A percentile compares a stretch with the other conserved stretches of the same genome.
Conservation (phyloP, 2,113 vertebrate genomes). For the Pelecanus crispus region DNA sequence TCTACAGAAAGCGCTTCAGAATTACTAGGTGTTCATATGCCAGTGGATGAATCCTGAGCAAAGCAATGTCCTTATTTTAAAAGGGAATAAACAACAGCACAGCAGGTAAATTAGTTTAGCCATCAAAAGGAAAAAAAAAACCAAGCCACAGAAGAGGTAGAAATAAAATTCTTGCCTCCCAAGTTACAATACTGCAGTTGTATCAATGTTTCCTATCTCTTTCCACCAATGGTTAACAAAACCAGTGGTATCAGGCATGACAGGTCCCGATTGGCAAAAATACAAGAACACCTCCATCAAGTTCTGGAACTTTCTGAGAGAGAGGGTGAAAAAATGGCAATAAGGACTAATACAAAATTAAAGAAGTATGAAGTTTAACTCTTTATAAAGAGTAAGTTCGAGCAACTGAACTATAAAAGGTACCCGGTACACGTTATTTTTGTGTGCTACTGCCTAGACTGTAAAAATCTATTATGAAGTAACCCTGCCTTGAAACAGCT, state of each 20-base stretch:
- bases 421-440: accelerated
- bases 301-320: not conserved
- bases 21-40: not conserved
- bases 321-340: not conserved
- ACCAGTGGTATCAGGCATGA: accelerated
- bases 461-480: not conserved
- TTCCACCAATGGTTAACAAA: not conserved
- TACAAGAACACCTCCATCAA: not conserved
- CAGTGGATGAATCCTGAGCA: not conserved
- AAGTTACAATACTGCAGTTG: not conserved
- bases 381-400: not conserved
- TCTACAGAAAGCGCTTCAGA: not conserved
- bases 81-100: not conserved
- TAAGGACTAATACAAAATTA: not conserved
- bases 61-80: not conserved
- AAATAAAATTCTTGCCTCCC: not conserved
- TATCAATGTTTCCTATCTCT: not conserved
- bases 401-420: not conserved
- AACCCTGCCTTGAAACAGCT: not conserved
- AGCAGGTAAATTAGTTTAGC: not conserved
- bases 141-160: not conserved
- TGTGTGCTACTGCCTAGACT: not conserved
- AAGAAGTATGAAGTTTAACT: not conserved
- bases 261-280: not conserved
- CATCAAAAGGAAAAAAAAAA: not conserved